Percentiles rank a stretch among this genome's conserved stretches.
Conservation (phyloP, 2,888 invertebrate species). For the Epinotia bilunana region DNA sequence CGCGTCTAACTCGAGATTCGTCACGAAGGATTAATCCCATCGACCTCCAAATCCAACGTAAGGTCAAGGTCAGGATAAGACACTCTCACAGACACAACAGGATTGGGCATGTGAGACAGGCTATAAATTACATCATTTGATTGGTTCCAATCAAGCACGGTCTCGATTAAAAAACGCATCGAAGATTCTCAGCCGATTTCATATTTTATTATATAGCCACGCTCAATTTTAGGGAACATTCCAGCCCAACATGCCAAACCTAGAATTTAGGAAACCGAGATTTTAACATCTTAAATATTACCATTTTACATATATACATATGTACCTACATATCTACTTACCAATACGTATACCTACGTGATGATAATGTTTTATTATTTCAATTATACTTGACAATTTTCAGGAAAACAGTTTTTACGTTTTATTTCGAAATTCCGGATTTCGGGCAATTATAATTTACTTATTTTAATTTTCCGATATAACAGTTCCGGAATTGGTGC, state of each 20-base stretch:
- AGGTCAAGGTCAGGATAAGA: constrained; percentile 67
- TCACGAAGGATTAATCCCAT: constrained; percentile 73
- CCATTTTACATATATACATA: too few relatives aligned
- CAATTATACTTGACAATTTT: too few relatives aligned
- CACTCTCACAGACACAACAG: constrained; percentile 54
- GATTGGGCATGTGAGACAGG: constrained; percentile 61
- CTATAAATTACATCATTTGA: constrained; percentile 79
- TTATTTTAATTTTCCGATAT: too few relatives aligned
- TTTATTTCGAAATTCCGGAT: too few relatives aligned
- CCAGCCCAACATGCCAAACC: neutral
- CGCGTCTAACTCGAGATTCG: constrained; percentile 70
- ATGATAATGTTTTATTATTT: too few relatives aligned
- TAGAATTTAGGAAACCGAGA: neutral
- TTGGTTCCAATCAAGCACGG: constrained; percentile 79
- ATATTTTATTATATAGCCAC: constrained; percentile 59
- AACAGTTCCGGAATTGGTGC: too few relatives aligned
- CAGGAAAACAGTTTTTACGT: too few relatives aligned
- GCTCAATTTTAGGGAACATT: constrained; percentile 58
- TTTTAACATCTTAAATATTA: neutral
- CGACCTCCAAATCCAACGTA: constrained; percentile 53
- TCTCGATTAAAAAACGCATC: constrained; percentile 72
- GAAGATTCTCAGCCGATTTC: constrained; percentile 57
- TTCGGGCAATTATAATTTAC: too few relatives aligned
- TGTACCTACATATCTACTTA: too few relatives aligned
- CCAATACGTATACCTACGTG: too few relatives aligned